phyloP scores from a whole-genome alignment of 2,888 invertebrate genomes.

The Eupithecia subumbrata region DNA sequence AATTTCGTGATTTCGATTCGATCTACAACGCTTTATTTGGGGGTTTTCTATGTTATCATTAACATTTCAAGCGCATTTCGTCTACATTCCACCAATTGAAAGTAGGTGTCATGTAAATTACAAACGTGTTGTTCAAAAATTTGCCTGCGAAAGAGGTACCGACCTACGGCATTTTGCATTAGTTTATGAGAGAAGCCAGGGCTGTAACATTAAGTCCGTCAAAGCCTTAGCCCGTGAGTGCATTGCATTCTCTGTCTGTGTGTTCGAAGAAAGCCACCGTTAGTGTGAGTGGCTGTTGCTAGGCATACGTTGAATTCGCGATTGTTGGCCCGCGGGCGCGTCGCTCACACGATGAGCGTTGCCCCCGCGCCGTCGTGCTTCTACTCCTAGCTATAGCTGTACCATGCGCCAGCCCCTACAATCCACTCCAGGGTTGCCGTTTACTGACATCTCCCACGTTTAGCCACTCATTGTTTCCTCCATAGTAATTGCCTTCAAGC shows the following conservation, averaged over 20 bases:
- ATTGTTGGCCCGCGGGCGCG: slow-evolving; percentile 74
- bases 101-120: slow-evolving; percentile 49
- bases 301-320: slow-evolving; percentile 79
- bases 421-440: slow-evolving; percentile 48
- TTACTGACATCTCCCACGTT: slow-evolving; percentile 63
- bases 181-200: slow-evolving; percentile 53
- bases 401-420: slow-evolving; percentile 30
- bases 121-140: slow-evolving; percentile 50
- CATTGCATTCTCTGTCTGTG: slow-evolving; percentile 65
- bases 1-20: slow-evolving; percentile 66
- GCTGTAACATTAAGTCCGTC: slow-evolving; percentile 63
- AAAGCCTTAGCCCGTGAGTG: slow-evolving; percentile 63
- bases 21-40: slow-evolving; percentile 55
- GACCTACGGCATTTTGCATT: slow-evolving; percentile 43
- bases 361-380: slow-evolving; percentile 63
- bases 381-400: slow-evolving; percentile 33
- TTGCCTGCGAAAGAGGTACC: slow-evolving; percentile 37
- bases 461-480: slow-evolving; percentile 55
- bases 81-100: slow-evolving; percentile 53
- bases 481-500: slow-evolving; percentile 49
- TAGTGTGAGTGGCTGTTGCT: slow-evolving; percentile 77
- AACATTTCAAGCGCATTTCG: slow-evolving; percentile 55
- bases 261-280: slow-evolving; percentile 69
- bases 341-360: slow-evolving; percentile 82
- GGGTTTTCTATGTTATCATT: slow-evolving; percentile 50